Evolutionary conservation across 2,113 vertebrate species (phyloP).

Genomic region (Lepisosteus oculatus): DNA sequence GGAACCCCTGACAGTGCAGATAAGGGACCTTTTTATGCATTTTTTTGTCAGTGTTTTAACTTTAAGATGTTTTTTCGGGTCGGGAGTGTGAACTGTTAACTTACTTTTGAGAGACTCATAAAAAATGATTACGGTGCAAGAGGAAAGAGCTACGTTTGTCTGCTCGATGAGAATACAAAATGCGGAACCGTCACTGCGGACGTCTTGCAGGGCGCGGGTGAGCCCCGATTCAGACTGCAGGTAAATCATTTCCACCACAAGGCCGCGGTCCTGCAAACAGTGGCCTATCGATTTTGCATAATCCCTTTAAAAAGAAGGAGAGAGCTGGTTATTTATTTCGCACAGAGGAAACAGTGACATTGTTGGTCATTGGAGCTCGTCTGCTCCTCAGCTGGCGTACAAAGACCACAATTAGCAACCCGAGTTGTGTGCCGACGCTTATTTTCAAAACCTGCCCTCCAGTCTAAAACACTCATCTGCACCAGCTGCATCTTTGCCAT

Average conservation of each 20-base stretch:
- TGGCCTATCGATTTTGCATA: constrained; percentile 70
- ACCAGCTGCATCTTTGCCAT: too few relatives aligned
- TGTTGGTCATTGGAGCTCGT: constrained; percentile 1
- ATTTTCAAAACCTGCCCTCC: background rate
- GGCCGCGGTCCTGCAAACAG: constrained; percentile 69
- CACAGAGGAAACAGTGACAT: constrained; percentile 30
- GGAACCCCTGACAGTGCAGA: too few relatives aligned
- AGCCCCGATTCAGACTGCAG: constrained; percentile 65
- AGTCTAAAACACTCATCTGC: too few relatives aligned
- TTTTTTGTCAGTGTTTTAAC: background rate
- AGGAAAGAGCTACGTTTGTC: constrained; percentile 65
- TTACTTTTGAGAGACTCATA: constrained; percentile 79
- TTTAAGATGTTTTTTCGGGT: constrained; percentile 17
- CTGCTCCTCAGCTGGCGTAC: constrained; percentile 3
- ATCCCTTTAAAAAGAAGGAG: constrained; percentile 73
- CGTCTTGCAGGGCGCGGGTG: constrained; percentile 66
- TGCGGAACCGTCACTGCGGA: constrained; percentile 68
- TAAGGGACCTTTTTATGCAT: too few relatives aligned
- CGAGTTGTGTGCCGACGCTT: constrained; percentile 9
- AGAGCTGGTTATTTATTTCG: constrained; percentile 59
- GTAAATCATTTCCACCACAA: constrained; percentile 73
- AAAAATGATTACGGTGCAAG: constrained; percentile 74
- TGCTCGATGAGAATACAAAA: constrained; percentile 78
- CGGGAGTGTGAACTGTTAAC: constrained; percentile 46
- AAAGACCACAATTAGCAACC: constrained; percentile 7